Evolutionary conservation across 2,113 vertebrate species (phyloP), one percentile per base, ranked within the genome.

Genomic region (Rutilus rutilus): DNA sequence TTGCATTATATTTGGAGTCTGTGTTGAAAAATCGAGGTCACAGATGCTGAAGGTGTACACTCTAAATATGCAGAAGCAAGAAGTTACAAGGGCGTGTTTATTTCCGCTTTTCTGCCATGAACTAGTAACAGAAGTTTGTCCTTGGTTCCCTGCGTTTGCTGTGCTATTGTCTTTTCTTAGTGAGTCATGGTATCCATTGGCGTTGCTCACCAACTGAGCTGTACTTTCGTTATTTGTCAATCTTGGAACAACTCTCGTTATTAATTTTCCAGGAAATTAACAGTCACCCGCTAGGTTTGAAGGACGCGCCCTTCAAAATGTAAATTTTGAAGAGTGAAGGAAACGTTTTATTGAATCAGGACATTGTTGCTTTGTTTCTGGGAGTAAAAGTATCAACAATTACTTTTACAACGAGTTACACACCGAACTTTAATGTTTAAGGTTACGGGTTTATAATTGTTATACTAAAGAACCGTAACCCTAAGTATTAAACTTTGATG

Each of bases 61-160:
- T 39, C 6, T n/a, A 79, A 60, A 79, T 59, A 60, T 60, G 21
- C 21, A 42, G 33, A 14, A 23, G 11, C 33, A 42, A 60, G 77
- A 47, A 45, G 47, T 25, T 64, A 45, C 59, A 47, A 81, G 36
- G 59, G 47, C 17, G 1, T 54, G 12, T 42, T 42, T 50, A 23
- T 71, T 82, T 54, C 27, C 10, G 2, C 3, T 64, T 47, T 47
- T 64, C 54, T 64, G 11, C 1, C 23, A n/a, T 27, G 59, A 80
- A 30, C 77, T 60, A 23, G 33, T n/a, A 45, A 80, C 78, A 62
- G 42, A 62, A 67, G 17, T 81, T 81, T 81, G 78, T 64, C 59
- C 30, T 65, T 64, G 78, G n/a, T 15, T 80, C 36, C 45, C 6
- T 69, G 64, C 2, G 6, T 82, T 82, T 50, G 42, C 64, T 15